Conservation (phyloP, 2,797 vertebrate species). For the Lacerta viridis region DNA sequence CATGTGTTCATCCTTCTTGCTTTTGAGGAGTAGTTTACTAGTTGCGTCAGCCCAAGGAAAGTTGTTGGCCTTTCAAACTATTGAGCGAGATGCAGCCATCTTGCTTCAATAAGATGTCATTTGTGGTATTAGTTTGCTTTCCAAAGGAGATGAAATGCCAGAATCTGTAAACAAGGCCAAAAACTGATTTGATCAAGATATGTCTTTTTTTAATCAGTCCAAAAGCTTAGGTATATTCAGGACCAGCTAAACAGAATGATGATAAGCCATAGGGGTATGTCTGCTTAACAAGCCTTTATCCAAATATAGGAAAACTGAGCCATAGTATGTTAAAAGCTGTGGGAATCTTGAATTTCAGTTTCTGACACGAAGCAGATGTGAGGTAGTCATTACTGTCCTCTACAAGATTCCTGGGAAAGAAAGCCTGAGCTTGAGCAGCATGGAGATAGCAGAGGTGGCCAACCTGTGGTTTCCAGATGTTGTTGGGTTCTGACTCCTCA, state of each 20-base stretch:
- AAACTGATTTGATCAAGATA: slow-evolving; percentile 39
- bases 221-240: not conserved
- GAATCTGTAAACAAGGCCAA: slow-evolving; percentile 36
- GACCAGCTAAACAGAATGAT: not conserved
- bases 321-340: not conserved
- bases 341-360: not conserved
- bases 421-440: not conserved
- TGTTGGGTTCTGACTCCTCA: too few relatives aligned
- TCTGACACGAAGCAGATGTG: not conserved
- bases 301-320: not conserved
- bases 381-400: not conserved
- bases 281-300: slow-evolving; percentile 10
- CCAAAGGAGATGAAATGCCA: slow-evolving; percentile 17
- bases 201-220: not conserved
- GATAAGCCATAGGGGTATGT: slow-evolving; percentile 21
- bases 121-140: slow-evolving; percentile 27
- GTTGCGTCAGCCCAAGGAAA: slow-evolving; percentile 19
- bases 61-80: slow-evolving; percentile 45
- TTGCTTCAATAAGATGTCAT: slow-evolving; percentile 18
- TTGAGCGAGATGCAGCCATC: not conserved
- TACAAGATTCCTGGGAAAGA: not conserved
- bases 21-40: too few relatives aligned
- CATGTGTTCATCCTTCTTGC: too few relatives aligned
- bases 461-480: not conserved
- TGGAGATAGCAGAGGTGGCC: too few relatives aligned